Conservation (phyloP, 2,888 invertebrate genomes). For the Euphydryas editha region DNA sequence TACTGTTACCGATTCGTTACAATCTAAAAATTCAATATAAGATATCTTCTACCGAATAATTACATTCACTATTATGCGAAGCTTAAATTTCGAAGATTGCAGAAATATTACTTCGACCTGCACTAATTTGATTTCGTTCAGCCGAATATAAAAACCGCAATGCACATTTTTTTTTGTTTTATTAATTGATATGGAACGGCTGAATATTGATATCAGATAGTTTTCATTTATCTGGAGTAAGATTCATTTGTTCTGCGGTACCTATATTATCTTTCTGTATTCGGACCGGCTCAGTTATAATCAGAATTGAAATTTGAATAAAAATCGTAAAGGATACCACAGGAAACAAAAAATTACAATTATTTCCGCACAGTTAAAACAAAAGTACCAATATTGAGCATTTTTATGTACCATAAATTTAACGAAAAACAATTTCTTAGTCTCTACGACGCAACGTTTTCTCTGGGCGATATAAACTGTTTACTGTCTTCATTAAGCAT, state of each 20-base stretch:
- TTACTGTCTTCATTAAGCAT: constrained; percentile 38
- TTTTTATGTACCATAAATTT: background rate
- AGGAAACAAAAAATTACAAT: background rate
- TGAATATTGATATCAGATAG: constrained; percentile 40
- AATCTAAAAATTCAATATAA: constrained; percentile 35
- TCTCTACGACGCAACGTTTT: constrained; percentile 14
- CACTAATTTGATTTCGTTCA: constrained; percentile 25
- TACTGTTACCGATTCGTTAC: constrained; percentile 38
- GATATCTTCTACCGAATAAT: constrained; percentile 19
- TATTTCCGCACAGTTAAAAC: background rate
- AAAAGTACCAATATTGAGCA: background rate
- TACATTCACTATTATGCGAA: constrained; percentile 20
- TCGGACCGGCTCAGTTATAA: background rate
- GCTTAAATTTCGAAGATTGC: constrained; percentile 24
- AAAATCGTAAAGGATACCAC: background rate
- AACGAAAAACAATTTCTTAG: constrained; percentile 8
- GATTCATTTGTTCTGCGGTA: constrained; percentile 31
- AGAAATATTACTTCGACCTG: constrained; percentile 25
- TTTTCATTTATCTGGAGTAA: constrained; percentile 31
- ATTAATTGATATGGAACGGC: constrained; percentile 36
- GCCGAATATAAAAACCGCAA: constrained; percentile 30
- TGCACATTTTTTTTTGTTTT: constrained; percentile 34
- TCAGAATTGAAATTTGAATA: background rate
- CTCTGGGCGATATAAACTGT: constrained; percentile 18
- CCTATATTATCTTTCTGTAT: background rate